A percentile compares a stretch with the other conserved stretches of the same genome.
phyloP scores from a whole-genome alignment of 2,113 vertebrate genomes.

The Strix uralensis region DNA sequence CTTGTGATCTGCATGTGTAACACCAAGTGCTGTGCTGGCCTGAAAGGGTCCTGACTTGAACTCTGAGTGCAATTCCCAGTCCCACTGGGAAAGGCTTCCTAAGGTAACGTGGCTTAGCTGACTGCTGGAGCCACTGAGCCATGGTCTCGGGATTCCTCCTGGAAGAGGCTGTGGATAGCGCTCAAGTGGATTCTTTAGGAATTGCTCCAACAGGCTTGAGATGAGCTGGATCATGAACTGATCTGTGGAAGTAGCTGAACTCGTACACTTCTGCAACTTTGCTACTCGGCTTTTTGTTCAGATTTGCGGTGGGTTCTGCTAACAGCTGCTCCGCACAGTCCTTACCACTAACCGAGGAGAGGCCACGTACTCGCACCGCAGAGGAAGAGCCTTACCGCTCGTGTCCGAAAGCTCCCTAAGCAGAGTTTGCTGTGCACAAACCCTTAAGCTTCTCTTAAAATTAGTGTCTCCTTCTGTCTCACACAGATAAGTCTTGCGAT shows the following conservation, averaged over 20 bases:
- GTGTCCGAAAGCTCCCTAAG: not conserved
- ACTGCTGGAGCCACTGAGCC: not conserved
- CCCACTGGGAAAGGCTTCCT: not conserved
- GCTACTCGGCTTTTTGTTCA: not conserved
- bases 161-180: not conserved
- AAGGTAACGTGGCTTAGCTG: not conserved
- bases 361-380: not conserved
- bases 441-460: constrained; percentile 3
- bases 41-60: not conserved
- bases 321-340: not conserved
- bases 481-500: constrained; percentile 72
- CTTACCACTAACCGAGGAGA: constrained; percentile 44
- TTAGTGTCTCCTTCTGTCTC: constrained; percentile 63
- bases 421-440: not conserved
- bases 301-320: constrained; percentile 34
- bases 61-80: not conserved
- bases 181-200: not conserved
- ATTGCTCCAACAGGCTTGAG: not conserved
- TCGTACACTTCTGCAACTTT: not conserved
- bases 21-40: not conserved
- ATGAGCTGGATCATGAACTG: not conserved
- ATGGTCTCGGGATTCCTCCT: not conserved
- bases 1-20: constrained; percentile 39
- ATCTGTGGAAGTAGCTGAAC: constrained; percentile 64
- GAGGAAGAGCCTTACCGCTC: not conserved